Conservation (phyloP, 1,140 invertebrate species). For the Sarcophaga bullata region DNA sequence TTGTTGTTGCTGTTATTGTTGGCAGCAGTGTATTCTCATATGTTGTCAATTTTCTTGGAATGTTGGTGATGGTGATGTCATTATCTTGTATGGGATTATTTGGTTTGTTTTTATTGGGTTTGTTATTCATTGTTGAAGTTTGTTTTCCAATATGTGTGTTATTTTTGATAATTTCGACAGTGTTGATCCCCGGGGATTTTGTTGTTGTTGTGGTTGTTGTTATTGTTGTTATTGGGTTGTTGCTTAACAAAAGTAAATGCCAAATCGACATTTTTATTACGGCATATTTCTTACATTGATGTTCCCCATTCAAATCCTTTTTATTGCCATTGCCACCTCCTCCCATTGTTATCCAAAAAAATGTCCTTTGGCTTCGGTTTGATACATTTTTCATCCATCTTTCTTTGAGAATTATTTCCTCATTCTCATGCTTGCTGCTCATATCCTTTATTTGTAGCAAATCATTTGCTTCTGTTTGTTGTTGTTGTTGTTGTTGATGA, state of each 20-base stretch:
- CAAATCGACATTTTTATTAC: constrained; percentile 66
- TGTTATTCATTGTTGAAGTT: not conserved
- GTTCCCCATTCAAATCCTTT: constrained; percentile 21
- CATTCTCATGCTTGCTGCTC: constrained; percentile 12
- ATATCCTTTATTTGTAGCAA: not conserved
- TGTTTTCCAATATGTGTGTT: not conserved
- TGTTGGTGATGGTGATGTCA: not conserved
- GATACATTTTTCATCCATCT: constrained; percentile 24
- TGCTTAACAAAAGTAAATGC: constrained; percentile 61
- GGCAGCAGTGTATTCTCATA: not conserved
- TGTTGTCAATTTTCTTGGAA: not conserved
- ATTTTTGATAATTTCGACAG: constrained; percentile 25
- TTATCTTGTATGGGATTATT: not conserved
- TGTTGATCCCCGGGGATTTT: constrained; percentile 27
- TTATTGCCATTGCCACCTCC: not conserved
- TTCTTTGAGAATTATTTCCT: not conserved
- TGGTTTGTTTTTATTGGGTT: not conserved
- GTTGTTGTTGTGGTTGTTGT: constrained; percentile 32
- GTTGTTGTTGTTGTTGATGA: not conserved
- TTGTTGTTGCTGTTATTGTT: constrained; percentile 28
- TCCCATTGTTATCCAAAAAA: constrained; percentile 25
- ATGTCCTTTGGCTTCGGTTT: constrained; percentile 31
- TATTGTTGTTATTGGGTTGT: constrained; percentile 37
- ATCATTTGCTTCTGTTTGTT: constrained; percentile 13
- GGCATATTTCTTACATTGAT: constrained; percentile 53